A percentile compares a stretch with the other conserved stretches of the same genome.
Conservation (phyloP, 2,797 vertebrate species). For the Manis javanica region DNA sequence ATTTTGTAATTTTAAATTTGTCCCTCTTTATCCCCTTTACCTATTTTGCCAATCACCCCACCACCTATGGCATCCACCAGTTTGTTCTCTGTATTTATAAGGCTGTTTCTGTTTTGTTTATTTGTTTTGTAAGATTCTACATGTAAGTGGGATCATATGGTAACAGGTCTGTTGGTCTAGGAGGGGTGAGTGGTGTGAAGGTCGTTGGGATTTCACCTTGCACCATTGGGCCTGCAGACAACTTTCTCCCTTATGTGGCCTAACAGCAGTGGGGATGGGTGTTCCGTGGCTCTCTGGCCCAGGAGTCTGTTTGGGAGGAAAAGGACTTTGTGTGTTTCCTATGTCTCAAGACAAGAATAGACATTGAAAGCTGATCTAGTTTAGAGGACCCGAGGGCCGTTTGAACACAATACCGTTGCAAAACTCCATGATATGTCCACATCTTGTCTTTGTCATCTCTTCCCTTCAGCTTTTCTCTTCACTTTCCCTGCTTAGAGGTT, state of each 20-base stretch:
- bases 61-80: too few relatives aligned
- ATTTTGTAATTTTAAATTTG: too few relatives aligned
- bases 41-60: too few relatives aligned
- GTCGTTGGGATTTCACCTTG: too few relatives aligned
- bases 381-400: not conserved
- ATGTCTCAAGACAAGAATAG: not conserved
- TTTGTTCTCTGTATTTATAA: too few relatives aligned
- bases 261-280: not conserved
- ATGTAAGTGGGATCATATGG: too few relatives aligned
- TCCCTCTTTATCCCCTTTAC: too few relatives aligned
- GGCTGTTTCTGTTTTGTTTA: too few relatives aligned
- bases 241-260: not conserved
- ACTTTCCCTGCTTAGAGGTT: not conserved
- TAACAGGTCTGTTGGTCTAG: not conserved
- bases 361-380: not conserved
- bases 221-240: not conserved
- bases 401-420: too few relatives aligned
- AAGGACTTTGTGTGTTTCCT: not conserved
- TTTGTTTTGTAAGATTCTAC: too few relatives aligned
- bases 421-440: accelerated
- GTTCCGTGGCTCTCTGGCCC: not conserved
- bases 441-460: not conserved
- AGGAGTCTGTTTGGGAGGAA: not conserved
- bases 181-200: not conserved
- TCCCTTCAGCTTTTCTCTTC: not conserved